Percentiles rank a stretch among this genome's conserved stretches.
These are phyloP conservation scores for Galleria mellonella DNA, from an alignment of 1,140 invertebrate species.

Conservation along the genomic window DNA sequence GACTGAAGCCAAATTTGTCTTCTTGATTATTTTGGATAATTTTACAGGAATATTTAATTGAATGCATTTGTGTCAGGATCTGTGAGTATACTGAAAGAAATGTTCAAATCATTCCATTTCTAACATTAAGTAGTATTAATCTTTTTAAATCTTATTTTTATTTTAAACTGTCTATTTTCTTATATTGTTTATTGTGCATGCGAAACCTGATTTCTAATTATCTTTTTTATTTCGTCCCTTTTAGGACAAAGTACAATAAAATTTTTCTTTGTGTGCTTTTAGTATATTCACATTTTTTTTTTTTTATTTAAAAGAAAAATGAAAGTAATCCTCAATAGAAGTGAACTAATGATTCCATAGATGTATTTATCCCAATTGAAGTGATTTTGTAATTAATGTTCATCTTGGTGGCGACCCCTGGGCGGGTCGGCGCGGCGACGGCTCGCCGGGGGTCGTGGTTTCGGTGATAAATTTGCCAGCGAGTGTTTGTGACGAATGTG, in stretches of 20 bases:
- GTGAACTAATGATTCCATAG: slow-evolving; percentile 56
- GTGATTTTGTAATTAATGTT: slow-evolving; percentile 55
- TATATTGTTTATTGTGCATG: slow-evolving; percentile 59
- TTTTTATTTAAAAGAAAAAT: slow-evolving; percentile 67
- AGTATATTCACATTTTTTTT: slow-evolving; percentile 64
- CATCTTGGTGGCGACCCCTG: background rate
- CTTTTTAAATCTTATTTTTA: slow-evolving; percentile 38
- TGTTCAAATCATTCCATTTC: slow-evolving; percentile 69
- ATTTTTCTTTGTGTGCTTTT: slow-evolving; percentile 42
- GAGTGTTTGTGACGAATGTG: slow-evolving; percentile 62
- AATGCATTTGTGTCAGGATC: slow-evolving; percentile 46
- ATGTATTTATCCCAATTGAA: slow-evolving; percentile 60
- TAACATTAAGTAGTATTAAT: slow-evolving; percentile 43
- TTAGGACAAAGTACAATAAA: slow-evolving; percentile 37
- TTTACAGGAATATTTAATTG: slow-evolving; percentile 50
- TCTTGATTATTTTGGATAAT: slow-evolving; percentile 51
- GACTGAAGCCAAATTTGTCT: slow-evolving; percentile 59
- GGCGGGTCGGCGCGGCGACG: background rate
- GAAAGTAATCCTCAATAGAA: slow-evolving; percentile 49
- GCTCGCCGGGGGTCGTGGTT: slow-evolving; percentile 16
- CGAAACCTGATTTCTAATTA: slow-evolving; percentile 31
- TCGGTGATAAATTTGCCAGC: slow-evolving; percentile 54
- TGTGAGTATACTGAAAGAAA: slow-evolving; percentile 69
- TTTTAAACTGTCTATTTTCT: slow-evolving; percentile 52
- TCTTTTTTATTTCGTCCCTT: slow-evolving; percentile 31